phyloP scores from a whole-genome alignment of 1,140 invertebrate species.

The Phthorimaea operculella region DNA sequence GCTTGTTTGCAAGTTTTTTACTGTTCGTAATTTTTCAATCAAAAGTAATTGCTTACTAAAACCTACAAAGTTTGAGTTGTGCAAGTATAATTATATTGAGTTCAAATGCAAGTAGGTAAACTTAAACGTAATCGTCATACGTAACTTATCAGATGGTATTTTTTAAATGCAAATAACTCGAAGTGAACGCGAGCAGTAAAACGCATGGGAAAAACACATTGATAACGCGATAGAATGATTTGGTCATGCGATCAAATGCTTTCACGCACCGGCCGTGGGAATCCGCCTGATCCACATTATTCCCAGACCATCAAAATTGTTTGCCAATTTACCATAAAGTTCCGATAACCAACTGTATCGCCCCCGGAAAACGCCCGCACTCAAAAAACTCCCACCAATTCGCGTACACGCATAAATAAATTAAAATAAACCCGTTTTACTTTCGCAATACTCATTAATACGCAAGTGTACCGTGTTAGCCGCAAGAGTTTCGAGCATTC shows the following conservation, averaged over 20 bases:
- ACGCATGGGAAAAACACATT: conserved; percentile 42
- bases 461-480: too few species aligned
- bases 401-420: background rate
- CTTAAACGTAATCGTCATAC: background rate
- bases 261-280: conserved; percentile 51
- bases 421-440: too few species aligned
- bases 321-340: conserved; percentile 19
- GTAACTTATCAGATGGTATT: conserved; percentile 11
- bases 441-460: too few species aligned
- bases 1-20: too few species aligned
- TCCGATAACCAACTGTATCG: conserved; percentile 21
- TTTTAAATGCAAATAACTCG: conserved; percentile 34
- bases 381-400: too few species aligned
- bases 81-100: too few species aligned
- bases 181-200: conserved; percentile 25
- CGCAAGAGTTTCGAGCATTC: too few species aligned
- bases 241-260: conserved; percentile 42
- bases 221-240: conserved; percentile 43
- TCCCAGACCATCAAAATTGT: conserved; percentile 27
- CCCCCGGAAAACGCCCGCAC: background rate
- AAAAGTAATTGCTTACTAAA: too few species aligned
- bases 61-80: too few species aligned
- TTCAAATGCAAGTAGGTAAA: too few species aligned
- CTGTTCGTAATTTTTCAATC: too few species aligned
- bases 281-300: conserved; percentile 37